Evolutionary conservation across 2,797 vertebrate genomes (phyloP), one percentile per base, ranked within the genome.

Genomic region (Phoxinus dragarum): DNA sequence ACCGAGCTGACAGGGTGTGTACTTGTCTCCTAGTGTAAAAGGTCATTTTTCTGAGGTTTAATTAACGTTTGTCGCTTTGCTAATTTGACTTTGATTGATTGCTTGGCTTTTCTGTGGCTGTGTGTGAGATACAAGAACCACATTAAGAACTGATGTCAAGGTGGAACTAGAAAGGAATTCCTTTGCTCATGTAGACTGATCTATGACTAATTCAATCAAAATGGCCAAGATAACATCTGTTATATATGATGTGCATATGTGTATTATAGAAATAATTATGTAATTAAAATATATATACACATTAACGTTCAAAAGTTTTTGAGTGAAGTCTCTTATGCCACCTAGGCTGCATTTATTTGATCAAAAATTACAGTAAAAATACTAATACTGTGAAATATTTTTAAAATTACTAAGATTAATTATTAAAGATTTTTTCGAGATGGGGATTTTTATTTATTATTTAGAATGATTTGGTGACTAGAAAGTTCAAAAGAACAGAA

Each of bases 61-160:
- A 95, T 96, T 95, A 95, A 90, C 87, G 89, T 91, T 92, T 82
- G 87, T 89, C 86, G 89, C 88, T 71, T 86, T 86, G 88, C 90
- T 93, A 94, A 95, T 94, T 93, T 90, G 94, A 95, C 88, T 89
- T 90, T 94, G 94, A 95, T 94, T 92, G 92, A 95, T 95, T 91
- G 90, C 61, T 90, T 54, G 86, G 88, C 87, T 84, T 89, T 84
- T 90, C 83, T n/a, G 49, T 87, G 86, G 78, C 87, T 89, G 86
- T 90, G 89, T 90, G 88, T 91, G 87, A 92, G 85, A 90, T 76
- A 80, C 83, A 81, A 85, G 75, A 88, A 89, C 86, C 90, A 86
- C 91, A 89, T 89, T 88, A 67, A 84, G 89, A 66, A 73, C 54
- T 40, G 44, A 31, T 54, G 77, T 74, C 77, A 80, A 74, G 68